phyloP scores from a whole-genome alignment of 2,888 invertebrate species.

The Crematogaster levior region DNA sequence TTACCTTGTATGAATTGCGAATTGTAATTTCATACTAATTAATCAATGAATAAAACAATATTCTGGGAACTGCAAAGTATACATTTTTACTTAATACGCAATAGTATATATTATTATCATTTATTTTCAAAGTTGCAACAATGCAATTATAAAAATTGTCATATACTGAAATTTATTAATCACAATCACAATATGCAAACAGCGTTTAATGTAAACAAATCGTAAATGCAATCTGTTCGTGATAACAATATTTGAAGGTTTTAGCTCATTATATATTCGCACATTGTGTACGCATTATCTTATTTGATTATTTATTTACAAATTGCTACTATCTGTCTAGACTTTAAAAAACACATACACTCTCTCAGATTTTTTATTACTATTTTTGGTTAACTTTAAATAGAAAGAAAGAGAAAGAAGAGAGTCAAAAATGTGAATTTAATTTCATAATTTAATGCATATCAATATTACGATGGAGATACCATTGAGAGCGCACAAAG shows the following conservation, averaged over 20 bases:
- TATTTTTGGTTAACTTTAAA: neutral
- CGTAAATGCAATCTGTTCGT: neutral
- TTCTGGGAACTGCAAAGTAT: slow-evolving; percentile 2
- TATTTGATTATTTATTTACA: neutral
- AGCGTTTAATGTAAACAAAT: neutral
- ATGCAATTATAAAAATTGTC: slow-evolving; percentile 13
- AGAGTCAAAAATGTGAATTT: neutral
- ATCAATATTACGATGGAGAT: slow-evolving; percentile 6
- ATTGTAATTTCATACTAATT: slow-evolving; percentile 40
- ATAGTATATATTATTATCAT: slow-evolving; percentile 1
- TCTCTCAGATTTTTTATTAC: neutral
- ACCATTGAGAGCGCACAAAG: slow-evolving; percentile 3
- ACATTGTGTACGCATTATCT: neutral
- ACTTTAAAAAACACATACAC: neutral
- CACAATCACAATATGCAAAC: neutral
- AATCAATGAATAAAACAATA: slow-evolving; percentile 16
- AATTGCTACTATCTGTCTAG: neutral
- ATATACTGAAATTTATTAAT: slow-evolving; percentile 6
- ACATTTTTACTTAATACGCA: slow-evolving; percentile 7
- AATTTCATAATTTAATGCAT: slow-evolving; percentile 39
- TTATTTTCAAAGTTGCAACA: slow-evolving; percentile 1
- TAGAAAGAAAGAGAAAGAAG: neutral
- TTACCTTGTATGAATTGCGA: slow-evolving; percentile 18
- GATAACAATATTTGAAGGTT: neutral
- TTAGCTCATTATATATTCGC: neutral